Conservation (phyloP, 2,888 invertebrate species). For the Mayetiola destructor region DNA sequence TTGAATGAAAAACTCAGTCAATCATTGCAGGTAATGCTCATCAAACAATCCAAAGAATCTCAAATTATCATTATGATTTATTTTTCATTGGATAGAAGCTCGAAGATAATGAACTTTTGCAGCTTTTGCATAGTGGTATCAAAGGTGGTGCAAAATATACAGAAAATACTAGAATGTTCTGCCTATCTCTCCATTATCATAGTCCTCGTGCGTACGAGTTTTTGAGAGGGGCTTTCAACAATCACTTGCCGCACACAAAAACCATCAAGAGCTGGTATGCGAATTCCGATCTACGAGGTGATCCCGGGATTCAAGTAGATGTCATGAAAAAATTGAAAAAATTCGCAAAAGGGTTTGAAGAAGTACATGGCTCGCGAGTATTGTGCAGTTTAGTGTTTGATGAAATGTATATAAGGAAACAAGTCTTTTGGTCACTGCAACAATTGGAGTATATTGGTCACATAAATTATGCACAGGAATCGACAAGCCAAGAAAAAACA, state of each 20-base stretch:
- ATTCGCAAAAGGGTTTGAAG: too few species aligned
- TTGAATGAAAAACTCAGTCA: too few species aligned
- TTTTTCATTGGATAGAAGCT: not conserved
- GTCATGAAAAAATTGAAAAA: not conserved
- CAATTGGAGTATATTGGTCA: not conserved
- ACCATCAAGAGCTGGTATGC: not conserved
- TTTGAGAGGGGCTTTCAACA: not conserved
- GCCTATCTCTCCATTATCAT: not conserved
- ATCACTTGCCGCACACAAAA: not conserved
- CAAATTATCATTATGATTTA: not conserved
- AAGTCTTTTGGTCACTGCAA: not conserved
- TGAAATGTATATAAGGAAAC: not conserved
- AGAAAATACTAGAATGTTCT: not conserved
- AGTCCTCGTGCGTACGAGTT: not conserved
- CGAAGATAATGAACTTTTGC: not conserved
- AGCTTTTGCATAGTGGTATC: too few species aligned
- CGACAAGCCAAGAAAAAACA: not conserved
- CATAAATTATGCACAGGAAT: not conserved
- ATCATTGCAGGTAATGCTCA: too few species aligned
- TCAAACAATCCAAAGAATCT: too few species aligned
- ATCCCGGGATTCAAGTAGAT: not conserved
- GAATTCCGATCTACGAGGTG: not conserved
- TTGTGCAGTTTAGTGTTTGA: not conserved
- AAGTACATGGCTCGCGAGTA: not conserved
- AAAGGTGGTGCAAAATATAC: not conserved